Evolutionary conservation across 2,888 invertebrate genomes (phyloP), one percentile per base, ranked within the genome.

Genomic region (Acanthosepion lycidas): DNA sequence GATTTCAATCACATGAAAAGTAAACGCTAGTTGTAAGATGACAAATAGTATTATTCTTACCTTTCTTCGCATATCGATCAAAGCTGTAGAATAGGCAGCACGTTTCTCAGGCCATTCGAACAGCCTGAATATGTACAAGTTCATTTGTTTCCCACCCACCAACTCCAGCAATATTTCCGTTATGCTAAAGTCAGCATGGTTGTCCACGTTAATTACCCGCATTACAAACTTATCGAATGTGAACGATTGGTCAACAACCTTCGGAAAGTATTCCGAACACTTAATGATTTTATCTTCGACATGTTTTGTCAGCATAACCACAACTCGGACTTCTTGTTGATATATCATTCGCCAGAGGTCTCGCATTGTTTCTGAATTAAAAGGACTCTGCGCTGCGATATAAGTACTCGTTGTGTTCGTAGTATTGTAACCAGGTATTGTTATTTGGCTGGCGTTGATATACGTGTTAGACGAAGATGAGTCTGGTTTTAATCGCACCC

Each of bases 261-360:
- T 97, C 5, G 98, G 98, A 99, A 99, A 99, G 98, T 99, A 99
- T 95, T 99, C 98, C 0, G 99, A 98, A 97, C 99, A 99, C 97
- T 99, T 99, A n/a, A 97, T 97, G 49, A 98, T 96, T 92, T 97
- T 97, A 94, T 97, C 97, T 95, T 98, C 98, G 18, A 97, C 96
- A 12, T 97, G 96, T 95, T 97, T 97, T 6, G 98, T 97, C 91
- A 98, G 97, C 97, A 98, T 98, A 5, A 98, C 97, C 2, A 98
- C 96, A 48, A 97, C 96, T 8, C 96, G 96, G 26, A 97, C 96
- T n/a, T 97, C 96, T 94, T 97, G 97, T 95, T 98, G 97, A 96
- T 97, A 97, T 33, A 98, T 96, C 97, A 98, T 97, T 33, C 97
- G 95, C 98, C 98, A 98, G 95, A 98, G 98, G 95, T 98, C 98